phyloP scores from a whole-genome alignment of 2,797 vertebrate genomes.

The Helicolenus hilgendorfi region DNA sequence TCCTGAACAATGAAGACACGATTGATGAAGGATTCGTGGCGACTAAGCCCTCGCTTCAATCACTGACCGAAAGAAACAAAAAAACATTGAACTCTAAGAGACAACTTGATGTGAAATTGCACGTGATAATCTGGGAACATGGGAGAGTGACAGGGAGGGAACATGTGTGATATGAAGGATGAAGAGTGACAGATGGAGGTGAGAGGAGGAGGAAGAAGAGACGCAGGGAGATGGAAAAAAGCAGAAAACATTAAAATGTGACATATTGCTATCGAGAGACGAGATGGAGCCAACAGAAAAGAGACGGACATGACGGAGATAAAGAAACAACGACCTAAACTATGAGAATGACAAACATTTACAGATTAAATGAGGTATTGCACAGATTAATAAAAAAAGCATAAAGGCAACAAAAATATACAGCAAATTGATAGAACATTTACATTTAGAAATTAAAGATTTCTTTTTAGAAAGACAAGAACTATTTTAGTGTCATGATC shows the following conservation, averaged over 20 bases:
- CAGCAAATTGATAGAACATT: constrained; percentile 97
- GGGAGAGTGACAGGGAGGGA: constrained; percentile 52
- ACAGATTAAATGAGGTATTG: constrained; percentile 99
- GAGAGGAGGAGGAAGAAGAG: constrained; percentile 3
- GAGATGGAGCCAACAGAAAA: constrained; percentile 5
- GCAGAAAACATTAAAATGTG: constrained; percentile 38
- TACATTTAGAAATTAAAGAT: constrained; percentile 92
- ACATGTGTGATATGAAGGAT: constrained; percentile 48
- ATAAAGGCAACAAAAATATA: constrained; percentile 98
- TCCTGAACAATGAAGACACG: constrained; percentile 84
- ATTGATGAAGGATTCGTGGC: constrained; percentile 89
- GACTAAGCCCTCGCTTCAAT: constrained; percentile 88
- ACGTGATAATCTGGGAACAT: constrained; percentile 64
- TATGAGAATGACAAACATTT: constrained; percentile 91
- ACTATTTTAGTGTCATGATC: constrained; percentile 94
- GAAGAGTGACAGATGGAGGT: constrained; percentile 49
- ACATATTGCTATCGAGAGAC: constrained; percentile 23
- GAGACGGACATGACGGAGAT: background rate
- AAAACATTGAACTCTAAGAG: constrained; percentile 80
- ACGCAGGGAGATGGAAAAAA: background rate
- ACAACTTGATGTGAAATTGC: constrained; percentile 92
- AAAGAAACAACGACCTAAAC: constrained; percentile 52
- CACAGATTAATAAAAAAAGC: constrained; percentile 96
- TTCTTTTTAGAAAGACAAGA: constrained; percentile 93
- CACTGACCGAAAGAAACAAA: constrained; percentile 88